These are phyloP conservation scores for Andricus quercusramuli DNA, from an alignment of 2,888 invertebrate species.

Conservation along the genomic window DNA sequence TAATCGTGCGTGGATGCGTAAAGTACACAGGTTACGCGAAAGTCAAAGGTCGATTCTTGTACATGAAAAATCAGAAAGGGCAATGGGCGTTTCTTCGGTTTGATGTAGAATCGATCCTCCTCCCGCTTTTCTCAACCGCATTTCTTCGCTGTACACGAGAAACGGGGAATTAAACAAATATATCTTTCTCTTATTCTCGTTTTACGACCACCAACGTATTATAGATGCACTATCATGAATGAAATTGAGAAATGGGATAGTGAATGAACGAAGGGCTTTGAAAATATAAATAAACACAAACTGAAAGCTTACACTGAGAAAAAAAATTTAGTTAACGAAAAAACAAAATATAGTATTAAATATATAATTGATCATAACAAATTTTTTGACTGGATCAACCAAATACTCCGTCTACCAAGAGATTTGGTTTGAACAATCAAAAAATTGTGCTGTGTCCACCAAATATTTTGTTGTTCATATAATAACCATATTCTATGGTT, in stretches of 20 bases:
- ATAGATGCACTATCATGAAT: constrained; percentile 31
- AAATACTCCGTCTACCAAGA: too few species aligned
- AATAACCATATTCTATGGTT: too few species aligned
- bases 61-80: constrained; percentile 62
- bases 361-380: too few species aligned
- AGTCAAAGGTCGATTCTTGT: constrained; percentile 68
- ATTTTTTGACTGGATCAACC: too few species aligned
- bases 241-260: constrained; percentile 32
- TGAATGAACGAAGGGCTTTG: constrained; percentile 10
- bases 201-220: constrained; percentile 26
- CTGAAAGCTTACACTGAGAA: background rate
- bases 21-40: constrained; percentile 63
- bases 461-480: too few species aligned
- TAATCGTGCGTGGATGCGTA: constrained; percentile 56
- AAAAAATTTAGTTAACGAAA: background rate
- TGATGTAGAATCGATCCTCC: constrained; percentile 72
- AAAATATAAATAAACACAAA: background rate
- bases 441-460: too few species aligned
- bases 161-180: constrained; percentile 34
- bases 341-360: too few species aligned
- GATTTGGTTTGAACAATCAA: too few species aligned
- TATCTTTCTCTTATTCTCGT: constrained; percentile 20
- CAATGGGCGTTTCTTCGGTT: constrained; percentile 72
- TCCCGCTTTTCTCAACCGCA: constrained; percentile 59
- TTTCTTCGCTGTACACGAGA: constrained; percentile 31